A percentile compares a stretch with the other conserved stretches of the same genome.
Conservation (phyloP, 2,888 invertebrate genomes). For the Carcina quercana region DNA sequence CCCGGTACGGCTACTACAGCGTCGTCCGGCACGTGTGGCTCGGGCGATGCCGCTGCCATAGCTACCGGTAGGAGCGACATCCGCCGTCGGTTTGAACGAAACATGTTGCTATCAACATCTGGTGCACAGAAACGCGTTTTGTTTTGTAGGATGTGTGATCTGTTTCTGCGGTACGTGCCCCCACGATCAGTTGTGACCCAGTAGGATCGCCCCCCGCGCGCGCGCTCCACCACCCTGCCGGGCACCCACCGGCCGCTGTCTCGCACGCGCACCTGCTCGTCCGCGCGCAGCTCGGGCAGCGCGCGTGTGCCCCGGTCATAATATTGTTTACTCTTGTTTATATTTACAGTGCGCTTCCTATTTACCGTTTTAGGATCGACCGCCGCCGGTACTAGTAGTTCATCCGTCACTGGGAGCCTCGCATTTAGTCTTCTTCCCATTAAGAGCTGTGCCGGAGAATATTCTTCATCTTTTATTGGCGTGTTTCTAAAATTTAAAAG, state of each 20-base stretch:
- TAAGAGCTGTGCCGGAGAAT: slow-evolving; percentile 6
- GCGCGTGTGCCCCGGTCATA: slow-evolving; percentile 3
- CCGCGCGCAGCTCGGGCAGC: background rate
- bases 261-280: slow-evolving; percentile 1
- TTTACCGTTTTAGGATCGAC: background rate
- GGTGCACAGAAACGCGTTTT: no score
- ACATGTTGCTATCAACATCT: no score
- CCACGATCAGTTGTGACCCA: slow-evolving; percentile 7
- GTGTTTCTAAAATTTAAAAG: slow-evolving; percentile 4
- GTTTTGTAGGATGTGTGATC: slow-evolving; percentile 7
- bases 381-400: background rate
- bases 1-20: no score
- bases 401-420: background rate
- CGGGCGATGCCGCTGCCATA: no score
- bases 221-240: background rate
- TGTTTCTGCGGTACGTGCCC: slow-evolving; percentile 5
- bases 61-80: no score
- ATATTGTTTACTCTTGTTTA: slow-evolving; percentile 1
- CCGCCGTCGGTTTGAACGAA: no score
- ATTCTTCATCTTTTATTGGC: slow-evolving; percentile 3
- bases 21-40: no score
- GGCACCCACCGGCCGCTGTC: background rate
- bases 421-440: slow-evolving; percentile 3
- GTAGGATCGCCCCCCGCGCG: slow-evolving; percentile 3
- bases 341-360: background rate